These are phyloP conservation scores for Peromyscus melanophrys DNA, from an alignment of 2,797 vertebrate species.

Conservation along the genomic window DNA sequence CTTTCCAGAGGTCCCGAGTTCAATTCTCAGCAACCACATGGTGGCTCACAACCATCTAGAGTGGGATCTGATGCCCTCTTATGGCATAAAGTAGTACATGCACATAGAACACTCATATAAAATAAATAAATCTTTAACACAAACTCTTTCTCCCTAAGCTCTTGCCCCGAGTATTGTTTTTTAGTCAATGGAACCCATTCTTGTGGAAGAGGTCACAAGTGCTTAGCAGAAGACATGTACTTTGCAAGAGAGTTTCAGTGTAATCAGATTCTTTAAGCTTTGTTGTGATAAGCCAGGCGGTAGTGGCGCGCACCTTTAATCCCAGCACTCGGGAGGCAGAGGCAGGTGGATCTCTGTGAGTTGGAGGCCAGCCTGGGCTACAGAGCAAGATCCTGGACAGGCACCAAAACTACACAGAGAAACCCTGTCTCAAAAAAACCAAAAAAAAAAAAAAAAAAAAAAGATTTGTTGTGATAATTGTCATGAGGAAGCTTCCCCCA, in stretches of 20 bases:
- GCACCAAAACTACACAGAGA: no score
- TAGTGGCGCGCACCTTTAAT: no score
- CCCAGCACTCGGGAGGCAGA: no score
- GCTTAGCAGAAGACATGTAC: neutral
- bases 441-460: no score
- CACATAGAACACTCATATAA: neutral
- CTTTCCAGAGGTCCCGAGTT: neutral
- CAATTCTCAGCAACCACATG: neutral
- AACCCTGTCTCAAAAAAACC: no score
- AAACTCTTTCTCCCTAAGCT: neutral
- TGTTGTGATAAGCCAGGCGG: neutral
- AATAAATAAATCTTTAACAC: neutral
- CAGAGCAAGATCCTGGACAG: no score
- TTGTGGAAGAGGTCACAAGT: neutral
- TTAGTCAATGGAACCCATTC: neutral
- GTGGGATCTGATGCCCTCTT: neutral
- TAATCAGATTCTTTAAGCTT: neutral
- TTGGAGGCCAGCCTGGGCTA: no score
- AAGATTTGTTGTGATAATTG: neutral
- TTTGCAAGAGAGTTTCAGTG: neutral
- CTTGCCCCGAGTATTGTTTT: neutral
- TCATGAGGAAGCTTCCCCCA: neutral
- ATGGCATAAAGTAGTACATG: neutral
- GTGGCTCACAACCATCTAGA: neutral
- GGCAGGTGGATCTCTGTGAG: no score